Percentiles rank a stretch among this genome's conserved stretches.
Evolutionary conservation across 2,113 vertebrate species (phyloP).

Genomic region (Zosterops hypoxanthus): DNA sequence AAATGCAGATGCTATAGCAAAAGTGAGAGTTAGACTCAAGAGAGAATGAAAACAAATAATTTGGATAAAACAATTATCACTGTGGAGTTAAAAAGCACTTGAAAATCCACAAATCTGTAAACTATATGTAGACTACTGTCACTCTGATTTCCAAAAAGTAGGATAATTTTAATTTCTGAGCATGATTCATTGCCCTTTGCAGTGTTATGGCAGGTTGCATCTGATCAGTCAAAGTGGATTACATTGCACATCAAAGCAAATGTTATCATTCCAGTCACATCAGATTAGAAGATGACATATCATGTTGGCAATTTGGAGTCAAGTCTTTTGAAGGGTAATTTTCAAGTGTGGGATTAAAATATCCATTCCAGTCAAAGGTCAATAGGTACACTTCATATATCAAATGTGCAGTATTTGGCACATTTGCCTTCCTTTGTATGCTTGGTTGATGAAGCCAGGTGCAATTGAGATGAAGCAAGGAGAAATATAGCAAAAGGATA

Average conservation of each 20-base stretch:
- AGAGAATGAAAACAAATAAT: neutral
- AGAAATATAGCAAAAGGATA: neutral
- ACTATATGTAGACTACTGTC: neutral
- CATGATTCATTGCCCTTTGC: constrained; percentile 11
- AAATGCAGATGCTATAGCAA: neutral
- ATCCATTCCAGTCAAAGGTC: constrained; percentile 55
- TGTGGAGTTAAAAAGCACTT: neutral
- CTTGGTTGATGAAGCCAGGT: neutral
- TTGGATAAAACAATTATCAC: neutral
- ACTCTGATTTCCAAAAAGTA: neutral
- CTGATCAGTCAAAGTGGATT: constrained; percentile 53
- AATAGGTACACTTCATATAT: constrained; percentile 44
- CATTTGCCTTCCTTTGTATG: neutral
- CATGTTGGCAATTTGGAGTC: constrained; percentile 54
- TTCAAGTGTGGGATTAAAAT: constrained; percentile 64
- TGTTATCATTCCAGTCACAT: constrained; percentile 60
- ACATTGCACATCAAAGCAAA: constrained; percentile 45
- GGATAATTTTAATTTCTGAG: neutral
- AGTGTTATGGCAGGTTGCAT: constrained; percentile 34
- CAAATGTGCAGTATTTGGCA: constrained; percentile 11
- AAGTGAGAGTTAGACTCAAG: neutral
- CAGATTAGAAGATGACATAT: constrained; percentile 57
- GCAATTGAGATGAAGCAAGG: neutral
- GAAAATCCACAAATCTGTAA: neutral
- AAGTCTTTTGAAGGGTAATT: constrained; percentile 65